These are phyloP conservation scores for Tetraneura akinire DNA, from an alignment of 1,140 invertebrate genomes.

Conservation along the genomic window DNA sequence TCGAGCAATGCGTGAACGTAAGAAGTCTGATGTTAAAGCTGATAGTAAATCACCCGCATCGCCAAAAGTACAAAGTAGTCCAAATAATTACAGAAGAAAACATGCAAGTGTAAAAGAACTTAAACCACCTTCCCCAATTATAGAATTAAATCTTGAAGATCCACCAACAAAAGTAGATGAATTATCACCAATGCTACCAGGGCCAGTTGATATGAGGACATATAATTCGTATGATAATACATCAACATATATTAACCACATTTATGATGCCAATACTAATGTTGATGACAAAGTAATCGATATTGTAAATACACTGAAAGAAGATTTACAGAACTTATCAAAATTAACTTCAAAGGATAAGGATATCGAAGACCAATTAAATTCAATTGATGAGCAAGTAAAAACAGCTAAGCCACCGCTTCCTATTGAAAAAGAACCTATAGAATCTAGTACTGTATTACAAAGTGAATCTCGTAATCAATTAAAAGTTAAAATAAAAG, in stretches of 20 bases:
- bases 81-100: slow-evolving; percentile 57
- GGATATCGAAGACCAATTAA: slow-evolving; percentile 53
- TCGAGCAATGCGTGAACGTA: slow-evolving; percentile 75
- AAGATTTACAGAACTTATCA: slow-evolving; percentile 17
- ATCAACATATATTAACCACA: slow-evolving; percentile 16
- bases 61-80: slow-evolving; percentile 54
- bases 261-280: slow-evolving; percentile 17
- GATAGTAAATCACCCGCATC: slow-evolving; percentile 63
- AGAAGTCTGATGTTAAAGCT: slow-evolving; percentile 74
- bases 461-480: slow-evolving; percentile 77
- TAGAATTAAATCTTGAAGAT: slow-evolving; percentile 36
- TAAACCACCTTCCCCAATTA: slow-evolving; percentile 54
- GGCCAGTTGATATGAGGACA: slow-evolving; percentile 84
- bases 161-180: slow-evolving; percentile 55
- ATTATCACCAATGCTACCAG: slow-evolving; percentile 72
- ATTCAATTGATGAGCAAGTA: slow-evolving; percentile 11
- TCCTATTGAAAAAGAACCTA: slow-evolving; percentile 34
- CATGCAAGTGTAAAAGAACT: slow-evolving; percentile 54
- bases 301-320: slow-evolving; percentile 29
- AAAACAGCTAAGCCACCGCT: slow-evolving; percentile 58
- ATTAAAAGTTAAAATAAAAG: slow-evolving; percentile 87
- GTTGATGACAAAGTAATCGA: slow-evolving; percentile 30
- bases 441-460: slow-evolving; percentile 60
- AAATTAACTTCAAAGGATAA: slow-evolving; percentile 45
- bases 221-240: slow-evolving; percentile 64